Percentiles rank a stretch among this genome's conserved stretches.
Evolutionary conservation across 2,888 invertebrate species (phyloP).

Genomic region (Drosophila peninsularis): DNA sequence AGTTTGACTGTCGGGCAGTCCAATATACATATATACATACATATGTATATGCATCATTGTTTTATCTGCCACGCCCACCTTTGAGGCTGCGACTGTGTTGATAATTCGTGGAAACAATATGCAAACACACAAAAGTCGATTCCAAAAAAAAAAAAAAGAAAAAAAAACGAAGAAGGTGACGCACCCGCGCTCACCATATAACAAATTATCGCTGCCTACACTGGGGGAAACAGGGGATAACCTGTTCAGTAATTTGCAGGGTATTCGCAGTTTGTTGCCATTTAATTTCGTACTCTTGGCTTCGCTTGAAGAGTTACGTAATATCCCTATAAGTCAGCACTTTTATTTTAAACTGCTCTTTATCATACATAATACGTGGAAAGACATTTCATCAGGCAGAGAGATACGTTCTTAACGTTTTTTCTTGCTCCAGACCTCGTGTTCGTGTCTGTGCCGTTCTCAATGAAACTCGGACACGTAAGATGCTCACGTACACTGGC

Average conservation of each 20-base stretch:
- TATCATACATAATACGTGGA: slow-evolving; percentile 45
- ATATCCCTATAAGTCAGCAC: slow-evolving; percentile 21
- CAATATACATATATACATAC: background rate
- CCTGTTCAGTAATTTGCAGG: background rate
- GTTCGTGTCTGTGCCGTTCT: slow-evolving; percentile 25
- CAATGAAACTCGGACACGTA: slow-evolving; percentile 19
- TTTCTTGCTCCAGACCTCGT: slow-evolving; percentile 4
- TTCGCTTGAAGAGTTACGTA: slow-evolving; percentile 27
- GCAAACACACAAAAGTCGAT: background rate
- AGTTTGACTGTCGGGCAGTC: slow-evolving; percentile 4
- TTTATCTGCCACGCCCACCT: slow-evolving; percentile 12
- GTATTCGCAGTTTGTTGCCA: background rate
- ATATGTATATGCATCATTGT: slow-evolving; percentile 7
- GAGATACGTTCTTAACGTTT: slow-evolving; percentile 4
- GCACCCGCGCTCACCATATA: slow-evolving; percentile 29
- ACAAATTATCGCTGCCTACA: slow-evolving; percentile 29
- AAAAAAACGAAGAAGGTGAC: slow-evolving; percentile 28
- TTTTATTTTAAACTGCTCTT: slow-evolving; percentile 17
- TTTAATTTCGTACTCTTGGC: background rate
- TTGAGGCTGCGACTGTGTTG: slow-evolving; percentile 15
- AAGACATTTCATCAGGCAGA: slow-evolving; percentile 32
- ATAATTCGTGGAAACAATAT: slow-evolving; percentile 50
- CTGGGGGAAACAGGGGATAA: slow-evolving; percentile 2
- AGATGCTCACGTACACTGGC: slow-evolving; percentile 32
- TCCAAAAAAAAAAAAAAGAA: background rate